A percentile compares a stretch with the other conserved stretches of the same genome.
Evolutionary conservation across 2,797 vertebrate species (phyloP).

Genomic region (Coluber constrictor): DNA sequence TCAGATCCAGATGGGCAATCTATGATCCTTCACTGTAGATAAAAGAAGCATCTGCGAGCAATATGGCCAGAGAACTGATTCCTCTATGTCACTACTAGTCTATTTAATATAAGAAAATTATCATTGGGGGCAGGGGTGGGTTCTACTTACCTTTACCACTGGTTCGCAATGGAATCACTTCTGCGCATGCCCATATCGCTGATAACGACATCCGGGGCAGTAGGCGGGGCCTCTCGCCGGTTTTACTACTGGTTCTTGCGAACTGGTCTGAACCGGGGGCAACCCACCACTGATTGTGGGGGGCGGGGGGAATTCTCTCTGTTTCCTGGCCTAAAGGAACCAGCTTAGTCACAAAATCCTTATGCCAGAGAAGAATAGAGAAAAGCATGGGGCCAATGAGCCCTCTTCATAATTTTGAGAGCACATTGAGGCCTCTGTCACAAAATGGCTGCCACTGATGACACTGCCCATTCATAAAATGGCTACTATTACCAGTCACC

Average conservation of each 20-base stretch:
- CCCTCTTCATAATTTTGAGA: background rate
- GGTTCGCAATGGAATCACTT: no score
- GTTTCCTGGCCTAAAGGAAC: background rate
- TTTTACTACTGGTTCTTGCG: no score
- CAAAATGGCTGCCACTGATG: background rate
- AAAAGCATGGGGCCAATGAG: background rate
- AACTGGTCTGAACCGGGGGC: no score
- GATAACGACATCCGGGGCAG: no score
- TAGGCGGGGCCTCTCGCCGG: no score
- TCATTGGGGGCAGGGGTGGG: background rate
- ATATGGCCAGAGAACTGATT: background rate
- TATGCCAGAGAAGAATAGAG: no score
- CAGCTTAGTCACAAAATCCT: background rate
- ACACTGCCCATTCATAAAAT: background rate
- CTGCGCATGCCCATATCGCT: no score
- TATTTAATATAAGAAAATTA: background rate
- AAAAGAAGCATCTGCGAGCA: no score
- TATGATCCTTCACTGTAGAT: background rate
- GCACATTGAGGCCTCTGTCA: background rate
- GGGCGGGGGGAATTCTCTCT: background rate
- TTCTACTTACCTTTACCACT: no score
- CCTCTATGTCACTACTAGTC: no score
- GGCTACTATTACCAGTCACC: background rate
- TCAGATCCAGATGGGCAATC: background rate
- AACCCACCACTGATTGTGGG: no score